phyloP scores from a whole-genome alignment of 2,888 invertebrate species.

The Slavum lentiscoides region DNA sequence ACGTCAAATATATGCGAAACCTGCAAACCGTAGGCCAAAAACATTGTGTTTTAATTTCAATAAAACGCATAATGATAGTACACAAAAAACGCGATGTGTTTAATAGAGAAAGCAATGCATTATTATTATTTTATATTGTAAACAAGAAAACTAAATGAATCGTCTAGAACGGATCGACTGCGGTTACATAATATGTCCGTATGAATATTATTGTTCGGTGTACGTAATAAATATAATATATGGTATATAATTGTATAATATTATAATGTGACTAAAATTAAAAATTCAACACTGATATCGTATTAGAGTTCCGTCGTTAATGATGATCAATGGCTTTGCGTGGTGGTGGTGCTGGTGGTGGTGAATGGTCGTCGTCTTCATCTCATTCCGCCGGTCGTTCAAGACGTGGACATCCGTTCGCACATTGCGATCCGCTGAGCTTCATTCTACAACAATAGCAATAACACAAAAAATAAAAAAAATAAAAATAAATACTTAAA shows the following conservation, averaged over 20 bases:
- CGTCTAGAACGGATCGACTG: slow-evolving; percentile 9
- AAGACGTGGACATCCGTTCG: slow-evolving; percentile 50
- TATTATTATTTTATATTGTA: slow-evolving; percentile 4
- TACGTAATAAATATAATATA: slow-evolving; percentile 1
- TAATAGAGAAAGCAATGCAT: slow-evolving; percentile 19
- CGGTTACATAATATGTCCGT: not conserved
- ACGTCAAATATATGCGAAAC: too few relatives aligned
- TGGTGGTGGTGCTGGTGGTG: not conserved
- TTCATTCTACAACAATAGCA: slow-evolving; percentile 32
- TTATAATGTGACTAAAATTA: slow-evolving; percentile 22
- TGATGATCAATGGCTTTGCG: not conserved
- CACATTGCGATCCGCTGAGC: slow-evolving; percentile 50
- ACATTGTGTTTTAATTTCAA: too few relatives aligned
- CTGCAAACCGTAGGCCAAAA: too few relatives aligned
- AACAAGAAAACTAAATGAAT: slow-evolving; percentile 7
- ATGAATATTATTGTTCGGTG: not conserved
- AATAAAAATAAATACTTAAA: too few relatives aligned
- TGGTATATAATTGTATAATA: not conserved
- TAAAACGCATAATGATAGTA: too few relatives aligned
- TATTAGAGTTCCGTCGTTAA: not conserved
- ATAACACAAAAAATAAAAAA: too few relatives aligned
- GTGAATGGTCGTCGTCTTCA: not conserved
- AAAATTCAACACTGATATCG: slow-evolving; percentile 1
- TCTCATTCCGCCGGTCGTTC: not conserved
- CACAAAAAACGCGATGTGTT: not conserved